Evolutionary conservation across 2,113 vertebrate species (phyloP), one percentile per base, ranked within the genome.

Genomic region (Hylia prasina): DNA sequence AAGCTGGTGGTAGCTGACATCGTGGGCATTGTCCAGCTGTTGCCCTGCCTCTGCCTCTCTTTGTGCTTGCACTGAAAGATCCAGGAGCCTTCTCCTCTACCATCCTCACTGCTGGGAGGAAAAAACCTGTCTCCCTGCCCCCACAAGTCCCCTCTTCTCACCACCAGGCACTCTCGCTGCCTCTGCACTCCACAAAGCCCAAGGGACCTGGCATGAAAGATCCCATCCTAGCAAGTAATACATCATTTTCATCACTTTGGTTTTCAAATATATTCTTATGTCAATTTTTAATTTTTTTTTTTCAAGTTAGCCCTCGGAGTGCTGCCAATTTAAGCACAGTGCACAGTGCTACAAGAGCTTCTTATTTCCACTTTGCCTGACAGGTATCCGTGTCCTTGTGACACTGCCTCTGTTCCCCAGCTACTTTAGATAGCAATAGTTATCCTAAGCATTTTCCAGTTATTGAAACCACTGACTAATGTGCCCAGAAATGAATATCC

Each of bases 351-450:
- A 75, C 77, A 89, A 75, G 51, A 92, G 53, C 57, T 83, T 47
- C 92, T 93, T 68, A 84, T 90, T 95, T 89, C 72, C 15, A 68
- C 85, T 87, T 89, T 93, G 94, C 90, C 94, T 95, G 82, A 93
- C 94, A 96, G 93, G 92, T 94, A 92, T 83, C 53, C 0, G 0
- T 21, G 8, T 92, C 73, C 64, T 73, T 83, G 84, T 33, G 44
- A 88, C 88, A 92, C 45, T 11, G 56, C 68, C 64, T 83, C 71
- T 87, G 56, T 9, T 95, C 72, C 84, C 48, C 80, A 89, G 40
- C 80, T 13, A 4, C 85, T 92, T 84, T 57, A 90, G 76, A 88
- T 4, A 75, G 80, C 69, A 71, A 63, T 13, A 91, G 90, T 58
- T 63, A 89, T 87, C 87, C 75, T 73, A n/a, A 95, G 95, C 91